Evolutionary conservation across 2,888 invertebrate species (phyloP).

Genomic region (Drosophila testacea): DNA sequence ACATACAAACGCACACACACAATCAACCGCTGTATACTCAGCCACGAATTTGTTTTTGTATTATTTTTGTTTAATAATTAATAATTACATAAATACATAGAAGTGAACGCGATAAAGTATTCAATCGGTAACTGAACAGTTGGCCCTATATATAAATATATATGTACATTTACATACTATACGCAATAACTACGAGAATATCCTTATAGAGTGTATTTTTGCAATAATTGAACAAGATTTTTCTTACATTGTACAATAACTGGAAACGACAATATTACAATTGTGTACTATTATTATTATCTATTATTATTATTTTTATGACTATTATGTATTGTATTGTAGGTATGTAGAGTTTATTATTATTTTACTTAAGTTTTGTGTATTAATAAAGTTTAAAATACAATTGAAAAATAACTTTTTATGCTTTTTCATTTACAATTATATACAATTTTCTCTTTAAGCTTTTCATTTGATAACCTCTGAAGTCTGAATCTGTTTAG

Average conservation of each 20-base stretch:
- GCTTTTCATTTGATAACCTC: conserved; percentile 23
- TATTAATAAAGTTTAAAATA: conserved; percentile 81
- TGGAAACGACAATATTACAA: conserved; percentile 79
- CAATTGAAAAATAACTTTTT: conserved; percentile 71
- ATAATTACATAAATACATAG: conserved; percentile 68
- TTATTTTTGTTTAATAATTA: conserved; percentile 63
- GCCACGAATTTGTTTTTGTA: conserved; percentile 73
- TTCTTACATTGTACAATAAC: conserved; percentile 79
- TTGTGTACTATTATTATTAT: conserved; percentile 80
- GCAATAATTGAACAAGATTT: conserved; percentile 49
- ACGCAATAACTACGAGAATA: conserved; percentile 21
- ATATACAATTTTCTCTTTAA: conserved; percentile 12
- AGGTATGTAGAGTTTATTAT: conserved; percentile 84
- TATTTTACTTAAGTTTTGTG: conserved; percentile 82
- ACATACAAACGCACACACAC: conserved; percentile 19
- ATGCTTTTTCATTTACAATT: conserved; percentile 37
- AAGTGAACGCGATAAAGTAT: conserved; percentile 68
- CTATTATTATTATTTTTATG: conserved; percentile 78
- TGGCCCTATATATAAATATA: conserved; percentile 35
- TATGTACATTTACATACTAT: conserved; percentile 15
- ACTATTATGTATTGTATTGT: conserved; percentile 83
- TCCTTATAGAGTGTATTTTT: conserved; percentile 34
- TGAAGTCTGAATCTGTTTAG: conserved; percentile 76
- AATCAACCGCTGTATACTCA: conserved; percentile 70
- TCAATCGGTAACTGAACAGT: conserved; percentile 55